Evolutionary conservation across 2,888 invertebrate genomes (phyloP), one percentile per base, ranked within the genome.

Genomic region (Euplexia lucipara): DNA sequence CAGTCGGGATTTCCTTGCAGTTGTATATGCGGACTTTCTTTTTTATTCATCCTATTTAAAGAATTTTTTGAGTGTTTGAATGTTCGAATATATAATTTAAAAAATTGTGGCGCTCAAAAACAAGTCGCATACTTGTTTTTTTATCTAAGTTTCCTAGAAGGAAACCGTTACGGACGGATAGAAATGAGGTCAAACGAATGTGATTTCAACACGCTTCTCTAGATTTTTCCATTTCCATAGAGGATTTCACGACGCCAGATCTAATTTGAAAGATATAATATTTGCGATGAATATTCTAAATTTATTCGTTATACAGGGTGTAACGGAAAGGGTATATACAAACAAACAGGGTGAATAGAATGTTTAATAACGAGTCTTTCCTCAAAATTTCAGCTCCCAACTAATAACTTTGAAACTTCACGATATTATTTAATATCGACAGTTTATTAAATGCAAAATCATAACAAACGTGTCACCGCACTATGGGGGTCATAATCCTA

Each of bases 101-200:
- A n/a, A 64, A 64, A 18, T 18, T 14, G 32, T 5, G 1, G 14
- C 3, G 2, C 32, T n/a, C n/a, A n/a, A 47, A 32, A 30, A 42
- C 9, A 0, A 35, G 6, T 49, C 20, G 41, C 9, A 26, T 39
- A 47, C 39, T 32, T 47, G 37, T 35, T 57, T 42, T n/a, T 52
- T 48, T 35, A 26, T 37, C 16, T 2, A 1, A 56, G 22, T 49
- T 10, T 39, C 8, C 0, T 20, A 6, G 35, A 51, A 35, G 32
- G 8, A 26, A 72, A 44, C 20, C 18, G 42, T 47, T 42, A 51
- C 35, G 20, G 58, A n/a, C 8, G 12, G 9, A 42, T n/a, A 32
- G 16, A 56, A 74, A 56, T 56, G 42, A 71, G 75, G 59, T 60
- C 71, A 71, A 67, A 54, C 51, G 41, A 73, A 70, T 54, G 22